Conservation (phyloP, 2,113 vertebrate species). For the Sciurus niger region DNA sequence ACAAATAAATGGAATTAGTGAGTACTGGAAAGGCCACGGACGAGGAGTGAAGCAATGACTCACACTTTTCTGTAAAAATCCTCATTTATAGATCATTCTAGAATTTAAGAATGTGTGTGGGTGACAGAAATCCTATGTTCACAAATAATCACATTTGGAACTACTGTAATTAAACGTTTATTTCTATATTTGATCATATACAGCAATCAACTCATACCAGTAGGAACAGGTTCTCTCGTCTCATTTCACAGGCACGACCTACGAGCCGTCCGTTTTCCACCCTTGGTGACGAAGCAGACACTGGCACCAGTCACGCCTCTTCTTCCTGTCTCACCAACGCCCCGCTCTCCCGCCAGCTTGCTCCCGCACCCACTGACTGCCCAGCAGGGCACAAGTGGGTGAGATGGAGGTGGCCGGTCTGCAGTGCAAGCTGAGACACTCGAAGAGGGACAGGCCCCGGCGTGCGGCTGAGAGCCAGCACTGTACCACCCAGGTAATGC, state of each 20-base stretch:
- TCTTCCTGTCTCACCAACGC: not conserved
- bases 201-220: slow-evolving; percentile 58
- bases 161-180: slow-evolving; percentile 61
- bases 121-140: slow-evolving; percentile 56
- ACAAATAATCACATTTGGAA: slow-evolving; percentile 72
- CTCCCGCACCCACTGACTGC: not conserved
- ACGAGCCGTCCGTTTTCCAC: slow-evolving; percentile 11
- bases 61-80: not conserved
- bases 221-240: slow-evolving; percentile 38
- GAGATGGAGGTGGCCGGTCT: not conserved
- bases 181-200: slow-evolving; percentile 70
- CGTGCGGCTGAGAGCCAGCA: not conserved
- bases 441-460: too few relatives aligned
- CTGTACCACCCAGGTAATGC: too few relatives aligned
- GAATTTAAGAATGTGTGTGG: not conserved
- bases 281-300: slow-evolving; percentile 42
- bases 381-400: not conserved
- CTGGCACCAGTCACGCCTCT: not conserved
- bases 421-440: not conserved
- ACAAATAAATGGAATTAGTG: not conserved
- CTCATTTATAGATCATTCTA: not conserved
- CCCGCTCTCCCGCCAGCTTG: not conserved
- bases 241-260: slow-evolving; percentile 43
- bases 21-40: too few relatives aligned
- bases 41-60: not conserved